Base-by-base conservation (phyloP, 2,113 vertebrate species). In the Prolemur simus region DNA sequence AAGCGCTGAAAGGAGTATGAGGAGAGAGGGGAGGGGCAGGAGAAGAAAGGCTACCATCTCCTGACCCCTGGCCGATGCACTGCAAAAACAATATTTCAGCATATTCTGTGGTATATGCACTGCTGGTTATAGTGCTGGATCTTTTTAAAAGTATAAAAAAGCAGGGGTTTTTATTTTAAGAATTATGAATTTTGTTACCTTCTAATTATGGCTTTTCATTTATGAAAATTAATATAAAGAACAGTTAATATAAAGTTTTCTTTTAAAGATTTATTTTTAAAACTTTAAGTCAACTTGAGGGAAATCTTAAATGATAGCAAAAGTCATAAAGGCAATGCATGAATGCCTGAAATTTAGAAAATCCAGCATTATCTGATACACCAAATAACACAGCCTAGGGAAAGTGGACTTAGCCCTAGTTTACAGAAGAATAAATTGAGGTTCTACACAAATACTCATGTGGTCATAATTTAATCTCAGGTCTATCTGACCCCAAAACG, bases 251-350 rank as follows among this genome's bases (percentile, higher is more conserved):
- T 20, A 54, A 92, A 56, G 9, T 54, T 81, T 77, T 32, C 42
- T 47, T 74, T 74, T 74, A 4, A 47, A 74, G 42, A 45, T 32
- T 64, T 64, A 7, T 87, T 87, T 63, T 82, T 15, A 64, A 87
- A 88, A 77, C 18, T 42, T 81, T 83, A 88, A 69, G 68, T 83
- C 60, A 45, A 45, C 68, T 47, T 88, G 49, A 47, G n/a, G 68
- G 64, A 88, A 71, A 68, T 85, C 60, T 88, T 80, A 69, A 86
- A 87, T 60, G 68, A 42, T n/a, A 52, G 42, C 45, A 87, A 95
- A 91, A 94, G 39, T 77, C 20, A 63, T 60, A 71, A 86, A 85
- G 32, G 14, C 27, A 15, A 23, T 52, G 8, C 7, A 73, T 17
- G 11, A 58, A 58, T 76, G 17, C 23, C 82, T 87, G 25, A 69